Conservation (phyloP, 2,888 invertebrate genomes). For the Netelia fuscicornis region DNA sequence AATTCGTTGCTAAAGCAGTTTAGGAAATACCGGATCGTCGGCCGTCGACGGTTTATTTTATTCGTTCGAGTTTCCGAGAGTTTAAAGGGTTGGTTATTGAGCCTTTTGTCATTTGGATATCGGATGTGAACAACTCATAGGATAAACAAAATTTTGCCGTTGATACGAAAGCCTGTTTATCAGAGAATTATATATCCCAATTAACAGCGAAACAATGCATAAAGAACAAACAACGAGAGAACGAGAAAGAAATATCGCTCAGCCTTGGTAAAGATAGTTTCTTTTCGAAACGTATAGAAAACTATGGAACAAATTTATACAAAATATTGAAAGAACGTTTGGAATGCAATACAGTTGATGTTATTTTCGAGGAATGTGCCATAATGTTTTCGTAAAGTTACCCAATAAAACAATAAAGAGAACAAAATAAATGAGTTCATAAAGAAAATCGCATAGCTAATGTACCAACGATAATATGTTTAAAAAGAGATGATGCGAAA, state of each 20-base stretch:
- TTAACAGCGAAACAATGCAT: slow-evolving; percentile 27
- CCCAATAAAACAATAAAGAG: too few relatives aligned
- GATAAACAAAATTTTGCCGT: neutral
- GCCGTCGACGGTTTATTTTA: slow-evolving; percentile 18
- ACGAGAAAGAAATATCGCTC: slow-evolving; percentile 8
- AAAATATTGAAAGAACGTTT: too few relatives aligned
- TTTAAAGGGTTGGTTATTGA: slow-evolving; percentile 2
- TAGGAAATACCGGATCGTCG: slow-evolving; percentile 1
- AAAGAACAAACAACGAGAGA: neutral
- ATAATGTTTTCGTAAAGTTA: too few relatives aligned
- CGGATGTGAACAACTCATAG: slow-evolving; percentile 21
- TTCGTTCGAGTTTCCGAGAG: neutral
- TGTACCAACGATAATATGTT: too few relatives aligned
- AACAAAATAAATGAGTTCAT: too few relatives aligned
- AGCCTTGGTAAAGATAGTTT: neutral
- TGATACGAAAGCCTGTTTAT: slow-evolving; percentile 7
- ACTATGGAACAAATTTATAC: too few relatives aligned
- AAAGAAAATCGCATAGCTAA: too few relatives aligned
- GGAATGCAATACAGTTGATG: too few relatives aligned
- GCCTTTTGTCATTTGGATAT: slow-evolving; percentile 27
- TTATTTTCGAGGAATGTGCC: too few relatives aligned
- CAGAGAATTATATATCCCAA: slow-evolving; percentile 2
- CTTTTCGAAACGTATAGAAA: neutral
- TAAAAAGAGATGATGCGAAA: too few relatives aligned
- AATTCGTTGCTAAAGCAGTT: slow-evolving; percentile 26